Evolutionary conservation across 2,797 vertebrate genomes (phyloP).

Genomic region (Pogoniulus pusillus): DNA sequence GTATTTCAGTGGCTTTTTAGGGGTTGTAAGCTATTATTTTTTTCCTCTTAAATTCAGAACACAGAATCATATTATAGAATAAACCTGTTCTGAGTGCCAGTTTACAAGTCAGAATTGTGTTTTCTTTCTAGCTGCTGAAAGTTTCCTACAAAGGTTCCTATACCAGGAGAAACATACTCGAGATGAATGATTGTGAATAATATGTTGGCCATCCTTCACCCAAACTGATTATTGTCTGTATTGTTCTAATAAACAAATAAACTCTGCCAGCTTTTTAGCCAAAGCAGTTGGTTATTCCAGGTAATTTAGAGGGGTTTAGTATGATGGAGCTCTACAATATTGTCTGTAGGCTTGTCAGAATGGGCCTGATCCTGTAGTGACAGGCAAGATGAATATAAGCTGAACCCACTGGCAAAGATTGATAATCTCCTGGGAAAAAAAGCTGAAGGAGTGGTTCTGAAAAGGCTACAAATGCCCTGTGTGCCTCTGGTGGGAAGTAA

Average conservation of each 20-base stretch:
- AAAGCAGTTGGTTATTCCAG: neutral
- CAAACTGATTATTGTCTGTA: neutral
- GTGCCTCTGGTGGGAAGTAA: neutral
- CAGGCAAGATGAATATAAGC: neutral
- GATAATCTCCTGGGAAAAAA: neutral
- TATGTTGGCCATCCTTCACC: neutral
- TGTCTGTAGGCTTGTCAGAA: neutral
- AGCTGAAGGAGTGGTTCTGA: neutral
- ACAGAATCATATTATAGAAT: neutral
- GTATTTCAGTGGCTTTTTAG: neutral
- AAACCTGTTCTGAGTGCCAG: neutral
- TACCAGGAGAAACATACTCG: neutral
- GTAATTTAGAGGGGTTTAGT: neutral
- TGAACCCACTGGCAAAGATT: neutral
- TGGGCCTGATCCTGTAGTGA: neutral
- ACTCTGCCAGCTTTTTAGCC: neutral
- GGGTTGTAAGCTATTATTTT: neutral
- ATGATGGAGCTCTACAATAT: neutral
- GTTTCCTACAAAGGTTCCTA: neutral
- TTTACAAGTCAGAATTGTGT: neutral
- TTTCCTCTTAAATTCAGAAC: neutral
- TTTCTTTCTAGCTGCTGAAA: slow-evolving; percentile 3
- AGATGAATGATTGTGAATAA: neutral
- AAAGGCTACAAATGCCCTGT: neutral
- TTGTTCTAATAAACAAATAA: neutral